Conservation (phyloP, 2,888 invertebrate species). For the Drosophila histrio region DNA sequence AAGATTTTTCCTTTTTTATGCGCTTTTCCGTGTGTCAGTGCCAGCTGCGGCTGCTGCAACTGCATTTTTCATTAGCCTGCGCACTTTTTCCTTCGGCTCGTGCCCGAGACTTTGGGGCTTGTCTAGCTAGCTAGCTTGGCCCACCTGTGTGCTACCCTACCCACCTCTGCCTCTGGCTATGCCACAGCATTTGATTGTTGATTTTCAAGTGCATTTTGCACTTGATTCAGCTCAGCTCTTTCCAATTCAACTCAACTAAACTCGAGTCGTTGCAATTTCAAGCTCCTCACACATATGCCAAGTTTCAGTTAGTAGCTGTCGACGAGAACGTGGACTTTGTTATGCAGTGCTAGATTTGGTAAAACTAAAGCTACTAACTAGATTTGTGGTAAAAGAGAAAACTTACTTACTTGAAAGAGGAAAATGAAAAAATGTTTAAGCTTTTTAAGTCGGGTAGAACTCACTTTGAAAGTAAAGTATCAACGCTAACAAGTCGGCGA, state of each 20-base stretch:
- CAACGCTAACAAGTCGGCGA: too few species aligned
- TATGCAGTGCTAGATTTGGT: constrained; percentile 15
- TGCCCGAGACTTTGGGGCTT: constrained; percentile 18
- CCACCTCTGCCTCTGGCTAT: constrained; percentile 5
- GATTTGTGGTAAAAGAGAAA: neutral
- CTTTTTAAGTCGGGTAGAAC: too few species aligned
- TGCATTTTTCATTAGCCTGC: constrained; percentile 73
- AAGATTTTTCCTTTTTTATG: constrained; percentile 54
- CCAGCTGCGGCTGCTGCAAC: constrained; percentile 43
- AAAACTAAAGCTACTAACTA: neutral
- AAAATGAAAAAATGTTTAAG: too few species aligned
- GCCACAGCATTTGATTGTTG: constrained; percentile 44
- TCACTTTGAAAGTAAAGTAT: too few species aligned
- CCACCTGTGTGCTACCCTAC: constrained; percentile 47
- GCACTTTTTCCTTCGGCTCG: constrained; percentile 35
- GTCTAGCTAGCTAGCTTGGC: constrained; percentile 38
- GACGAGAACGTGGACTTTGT: constrained; percentile 30
- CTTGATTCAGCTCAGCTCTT: constrained; percentile 58
- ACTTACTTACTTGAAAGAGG: too few species aligned
- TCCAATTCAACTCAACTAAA: constrained; percentile 34
- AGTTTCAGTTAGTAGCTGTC: constrained; percentile 28
- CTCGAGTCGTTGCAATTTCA: constrained; percentile 25
- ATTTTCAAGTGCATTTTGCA: constrained; percentile 69
- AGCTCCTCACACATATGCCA: constrained; percentile 47
- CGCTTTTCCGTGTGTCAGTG: constrained; percentile 47